Base-by-base conservation (phyloP, 2,113 vertebrate species). In the Neoarius graeffei region DNA sequence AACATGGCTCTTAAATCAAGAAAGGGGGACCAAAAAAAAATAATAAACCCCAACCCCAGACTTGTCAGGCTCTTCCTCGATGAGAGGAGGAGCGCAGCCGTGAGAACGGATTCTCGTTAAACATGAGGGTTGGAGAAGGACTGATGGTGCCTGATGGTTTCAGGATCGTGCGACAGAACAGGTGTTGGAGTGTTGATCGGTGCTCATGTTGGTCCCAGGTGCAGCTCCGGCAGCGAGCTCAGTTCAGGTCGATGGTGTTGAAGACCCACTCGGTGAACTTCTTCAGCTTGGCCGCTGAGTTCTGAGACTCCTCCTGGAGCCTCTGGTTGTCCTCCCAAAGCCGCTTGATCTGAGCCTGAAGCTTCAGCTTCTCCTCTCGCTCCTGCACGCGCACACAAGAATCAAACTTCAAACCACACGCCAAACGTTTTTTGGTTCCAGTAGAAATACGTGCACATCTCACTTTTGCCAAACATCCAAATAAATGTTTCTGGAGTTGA, bases 181-280 rank as follows among this genome's bases (percentile, higher is more conserved):
- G n/a, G 85, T 57, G 64, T 76, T 42, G 35, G 25, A 71, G 52
- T 69, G 79, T 48, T 59, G 62, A 19, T 4, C 14, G 54, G 48
- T 25, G 73, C 48, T 25, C 20, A 50, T 27, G 48, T 59, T 59
- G 79, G 79, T 81, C 79, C 79, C 56, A 8, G 15, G 56, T 42
- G 56, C 17, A 81, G 54, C 57, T 42, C 69, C n/a, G 66, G 5
- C 2, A 0, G 48, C 48, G 62, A 81, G 7, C 89, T 97, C 96
- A 99, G 95, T 97, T 99, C 97, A 99, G 98, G 94, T 99, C 98
- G 76, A 99, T 99, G 91, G 98, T 99, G 93, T 99, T 99, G 94
- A 99, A 99, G 94, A 99, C 98, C 98, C 98, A 99, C 87, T 99
- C 98, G 0, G 98, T 99, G 95, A 99, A 99, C 93, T 99, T 99